Conservation (phyloP, 2,113 vertebrate genomes). For the Pionites leucogaster region DNA sequence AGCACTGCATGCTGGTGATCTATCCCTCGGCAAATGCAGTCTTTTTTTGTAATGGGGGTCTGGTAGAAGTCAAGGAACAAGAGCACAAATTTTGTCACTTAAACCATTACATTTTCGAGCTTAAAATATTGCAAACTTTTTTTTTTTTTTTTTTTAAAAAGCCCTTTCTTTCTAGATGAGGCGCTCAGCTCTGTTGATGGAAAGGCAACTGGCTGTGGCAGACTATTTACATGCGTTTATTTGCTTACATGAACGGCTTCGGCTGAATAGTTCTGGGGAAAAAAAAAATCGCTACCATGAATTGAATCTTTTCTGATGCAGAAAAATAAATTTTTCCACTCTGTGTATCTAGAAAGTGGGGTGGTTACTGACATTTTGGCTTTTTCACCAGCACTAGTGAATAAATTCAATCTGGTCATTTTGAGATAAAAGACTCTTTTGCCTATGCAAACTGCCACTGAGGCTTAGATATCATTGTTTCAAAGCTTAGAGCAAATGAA, state of each 20-base stretch:
- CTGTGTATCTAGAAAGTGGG: background rate
- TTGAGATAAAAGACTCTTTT: conserved; percentile 30
- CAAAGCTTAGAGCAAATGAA: conserved; percentile 28
- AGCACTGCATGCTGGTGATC: background rate
- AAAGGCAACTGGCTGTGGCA: background rate
- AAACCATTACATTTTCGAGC: background rate
- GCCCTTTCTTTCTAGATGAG: background rate
- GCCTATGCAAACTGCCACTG: background rate
- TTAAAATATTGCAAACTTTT: background rate
- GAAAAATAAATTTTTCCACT: background rate
- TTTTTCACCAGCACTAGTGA: background rate
- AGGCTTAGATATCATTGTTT: conserved; percentile 23
- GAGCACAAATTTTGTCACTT: background rate
- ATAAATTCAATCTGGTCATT: background rate
- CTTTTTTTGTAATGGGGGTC: background rate
- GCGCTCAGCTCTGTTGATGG: background rate
- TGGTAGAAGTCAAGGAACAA: background rate
- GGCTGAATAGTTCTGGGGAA: background rate
- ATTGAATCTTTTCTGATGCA: background rate
- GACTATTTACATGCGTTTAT: background rate
- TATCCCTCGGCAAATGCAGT: background rate
- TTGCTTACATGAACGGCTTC: background rate
- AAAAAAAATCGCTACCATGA: background rate
- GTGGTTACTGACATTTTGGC: background rate
- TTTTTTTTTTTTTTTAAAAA: no score